A percentile compares a stretch with the other conserved stretches of the same genome.
Conservation (phyloP, 2,888 invertebrate genomes). For the Synanthedon tipuliformis region DNA sequence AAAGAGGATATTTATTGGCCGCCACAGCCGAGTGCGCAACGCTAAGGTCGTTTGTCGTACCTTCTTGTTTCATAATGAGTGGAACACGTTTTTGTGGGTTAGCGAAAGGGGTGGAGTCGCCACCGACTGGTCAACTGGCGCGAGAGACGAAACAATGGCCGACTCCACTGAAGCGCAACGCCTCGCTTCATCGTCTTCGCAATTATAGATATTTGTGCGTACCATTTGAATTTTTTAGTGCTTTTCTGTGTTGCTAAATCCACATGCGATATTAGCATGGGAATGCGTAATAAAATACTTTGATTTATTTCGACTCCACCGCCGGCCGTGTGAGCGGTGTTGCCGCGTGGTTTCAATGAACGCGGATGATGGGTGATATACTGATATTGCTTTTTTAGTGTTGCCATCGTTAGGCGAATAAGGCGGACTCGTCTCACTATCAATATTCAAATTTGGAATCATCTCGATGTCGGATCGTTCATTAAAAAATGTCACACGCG, state of each 20-base stretch:
- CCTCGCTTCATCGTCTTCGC: constrained; percentile 24
- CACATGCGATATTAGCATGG: neutral
- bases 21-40: constrained; percentile 43
- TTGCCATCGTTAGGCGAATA: constrained; percentile 48
- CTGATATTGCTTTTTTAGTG: constrained; percentile 57
- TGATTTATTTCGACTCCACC: constrained; percentile 27
- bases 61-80: constrained; percentile 66
- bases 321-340: constrained; percentile 25
- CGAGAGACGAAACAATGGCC: constrained; percentile 40
- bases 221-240: neutral
- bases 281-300: neutral
- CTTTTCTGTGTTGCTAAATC: neutral
- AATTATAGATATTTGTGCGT: constrained; percentile 1
- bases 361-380: constrained; percentile 59
- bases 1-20: constrained; percentile 58
- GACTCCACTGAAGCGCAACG: constrained; percentile 49
- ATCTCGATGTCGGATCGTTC: constrained; percentile 5
- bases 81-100: constrained; percentile 55
- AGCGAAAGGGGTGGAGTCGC: constrained; percentile 39
- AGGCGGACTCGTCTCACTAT: constrained; percentile 36
- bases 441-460: constrained; percentile 52
- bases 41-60: constrained; percentile 45
- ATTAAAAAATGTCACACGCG: constrained; percentile 9
- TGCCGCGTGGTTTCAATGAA: constrained; percentile 34
- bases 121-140: constrained; percentile 13